These are phyloP conservation scores for Grus americana DNA, from an alignment of 2,113 vertebrate genomes.

Conservation along the genomic window DNA sequence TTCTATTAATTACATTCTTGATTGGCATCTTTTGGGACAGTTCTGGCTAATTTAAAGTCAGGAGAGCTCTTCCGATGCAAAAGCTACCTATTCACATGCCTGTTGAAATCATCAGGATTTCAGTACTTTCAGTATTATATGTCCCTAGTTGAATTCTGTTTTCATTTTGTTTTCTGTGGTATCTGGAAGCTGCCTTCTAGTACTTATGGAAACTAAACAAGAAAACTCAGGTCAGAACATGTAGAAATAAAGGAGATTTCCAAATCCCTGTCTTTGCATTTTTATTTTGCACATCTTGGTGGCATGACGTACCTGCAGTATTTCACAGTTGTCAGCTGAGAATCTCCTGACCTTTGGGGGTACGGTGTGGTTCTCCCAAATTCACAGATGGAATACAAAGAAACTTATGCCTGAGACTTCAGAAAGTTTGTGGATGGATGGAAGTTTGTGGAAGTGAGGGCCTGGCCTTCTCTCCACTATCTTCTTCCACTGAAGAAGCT, in stretches of 20 bases:
- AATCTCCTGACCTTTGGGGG: neutral
- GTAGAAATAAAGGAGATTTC: neutral
- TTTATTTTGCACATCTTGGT: neutral
- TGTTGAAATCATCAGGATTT: neutral
- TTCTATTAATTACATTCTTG: neutral
- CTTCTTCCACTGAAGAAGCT: neutral
- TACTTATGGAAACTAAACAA: neutral
- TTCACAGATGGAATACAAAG: neutral
- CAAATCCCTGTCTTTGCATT: neutral
- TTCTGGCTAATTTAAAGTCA: neutral
- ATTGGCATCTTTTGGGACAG: neutral
- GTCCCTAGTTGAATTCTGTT: neutral
- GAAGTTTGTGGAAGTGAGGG: neutral
- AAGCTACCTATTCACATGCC: neutral
- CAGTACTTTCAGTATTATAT: neutral
- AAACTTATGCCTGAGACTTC: neutral
- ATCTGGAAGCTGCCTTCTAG: neutral
- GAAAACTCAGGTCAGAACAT: neutral
- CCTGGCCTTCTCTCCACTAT: neutral
- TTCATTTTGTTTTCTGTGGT: neutral
- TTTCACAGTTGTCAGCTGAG: neutral
- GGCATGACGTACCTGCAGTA: neutral
- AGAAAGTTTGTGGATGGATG: neutral
- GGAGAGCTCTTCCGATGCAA: neutral
- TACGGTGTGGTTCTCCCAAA: neutral